Evolutionary conservation across 2,113 vertebrate genomes (phyloP), one percentile per base, ranked within the genome.

Genomic region (Clarias gariepinus): DNA sequence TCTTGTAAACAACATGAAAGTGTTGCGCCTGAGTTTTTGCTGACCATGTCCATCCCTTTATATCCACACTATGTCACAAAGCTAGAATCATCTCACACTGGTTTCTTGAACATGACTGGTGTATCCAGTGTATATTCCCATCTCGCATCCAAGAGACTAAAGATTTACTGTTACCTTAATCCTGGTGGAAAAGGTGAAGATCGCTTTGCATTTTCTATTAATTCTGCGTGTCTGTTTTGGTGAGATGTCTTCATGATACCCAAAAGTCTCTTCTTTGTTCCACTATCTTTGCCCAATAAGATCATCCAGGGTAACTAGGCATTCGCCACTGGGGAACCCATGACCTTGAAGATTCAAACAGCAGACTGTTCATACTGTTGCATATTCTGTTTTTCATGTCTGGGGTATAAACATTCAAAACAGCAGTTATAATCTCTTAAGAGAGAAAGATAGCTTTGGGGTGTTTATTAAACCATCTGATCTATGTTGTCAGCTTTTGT

Each of bases 401-500:
- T 10, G 57, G 55, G 79, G 52, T 25, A 81, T 80, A 58, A 81
- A 58, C 36, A 71, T 33, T 86, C 64, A 8, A 11, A 86, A 73
- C 53, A 60, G 63, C 66, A 61, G 23, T 82, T 82, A 16, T 52
- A 36, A 28, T 81, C 66, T 13, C 18, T 68, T 3, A 81, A 82
- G 66, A 73, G 16, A 61, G 57, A 69, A 64, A 13, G 78, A 61
- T 63, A 47, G 53, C 63, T 74, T 57, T 61, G 61, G 30, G 53
- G 64, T 71, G n/a, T 77, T 83, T 83, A 7, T 23, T 16, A 83
- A 79, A 71, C 64, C 58, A 61, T 82, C 36, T 82, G 11, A 83
- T 88, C 30, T 90, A 64, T 77, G 57, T 6, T 87, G 36, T 83
- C 66, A 73, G 9, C 74, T 41, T 88, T 68, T 90, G 73, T 85